A percentile compares a stretch with the other conserved stretches of the same genome.
Evolutionary conservation across 2,797 vertebrate genomes (phyloP).

Genomic region (Myoxocephalus aenaeus): DNA sequence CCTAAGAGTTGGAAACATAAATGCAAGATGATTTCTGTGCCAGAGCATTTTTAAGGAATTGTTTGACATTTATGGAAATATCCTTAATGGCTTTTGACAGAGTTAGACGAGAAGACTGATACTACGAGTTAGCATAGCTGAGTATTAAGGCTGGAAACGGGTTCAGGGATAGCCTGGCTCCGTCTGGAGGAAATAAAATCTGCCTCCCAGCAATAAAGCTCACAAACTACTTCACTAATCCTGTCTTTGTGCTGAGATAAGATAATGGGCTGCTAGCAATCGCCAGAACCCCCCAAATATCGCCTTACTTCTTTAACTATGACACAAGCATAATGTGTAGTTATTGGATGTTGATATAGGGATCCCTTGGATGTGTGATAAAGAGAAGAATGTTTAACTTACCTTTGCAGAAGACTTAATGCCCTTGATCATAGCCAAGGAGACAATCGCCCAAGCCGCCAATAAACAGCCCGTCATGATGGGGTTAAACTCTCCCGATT

Average conservation of each 20-base stretch:
- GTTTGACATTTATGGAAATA: constrained; percentile 1
- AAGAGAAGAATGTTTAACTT: not conserved
- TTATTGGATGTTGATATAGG: not conserved
- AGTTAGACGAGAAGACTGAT: not conserved
- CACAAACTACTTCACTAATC: not conserved
- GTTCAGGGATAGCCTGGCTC: not conserved
- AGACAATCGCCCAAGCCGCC: constrained; percentile 87
- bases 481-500: constrained; percentile 81
- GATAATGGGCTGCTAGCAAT: not conserved
- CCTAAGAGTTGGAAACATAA: constrained; percentile 75
- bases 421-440: constrained; percentile 89
- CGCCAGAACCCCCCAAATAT: not conserved
- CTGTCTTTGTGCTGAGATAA: not conserved
- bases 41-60: not conserved
- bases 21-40: constrained; percentile 4
- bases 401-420: constrained; percentile 91
- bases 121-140: not conserved
- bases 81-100: not conserved
- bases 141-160: not conserved
- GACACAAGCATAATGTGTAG: not conserved
- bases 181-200: not conserved
- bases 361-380: too few relatives aligned
- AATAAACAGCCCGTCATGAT: constrained; percentile 86
- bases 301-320: not conserved
- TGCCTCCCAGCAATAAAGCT: not conserved